A percentile compares a stretch with the other conserved stretches of the same genome.
Conservation (phyloP, 2,888 invertebrate species). For the Heliconius charithonia region DNA sequence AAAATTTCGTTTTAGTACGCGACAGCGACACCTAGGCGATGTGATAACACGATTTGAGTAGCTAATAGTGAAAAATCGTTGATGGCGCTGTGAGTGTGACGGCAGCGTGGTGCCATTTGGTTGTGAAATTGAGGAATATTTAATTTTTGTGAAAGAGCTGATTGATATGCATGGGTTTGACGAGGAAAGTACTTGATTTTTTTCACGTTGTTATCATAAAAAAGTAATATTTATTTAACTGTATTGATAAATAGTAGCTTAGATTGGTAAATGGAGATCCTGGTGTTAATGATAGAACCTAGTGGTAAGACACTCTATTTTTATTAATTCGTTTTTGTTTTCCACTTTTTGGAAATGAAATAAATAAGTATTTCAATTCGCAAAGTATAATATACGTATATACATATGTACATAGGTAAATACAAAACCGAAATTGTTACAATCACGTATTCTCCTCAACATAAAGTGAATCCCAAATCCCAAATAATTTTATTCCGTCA, state of each 20-base stretch:
- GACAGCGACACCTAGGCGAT: slow-evolving; percentile 14
- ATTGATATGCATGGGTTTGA: background rate
- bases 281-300: too few relatives aligned
- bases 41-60: slow-evolving; percentile 5
- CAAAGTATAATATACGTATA: too few relatives aligned
- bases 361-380: too few relatives aligned
- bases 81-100: slow-evolving; percentile 3
- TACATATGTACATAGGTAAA: too few relatives aligned
- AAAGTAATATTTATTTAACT: background rate
- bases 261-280: too few relatives aligned
- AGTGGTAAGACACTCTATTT: too few relatives aligned
- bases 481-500: background rate
- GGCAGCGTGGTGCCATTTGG: background rate
- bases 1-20: slow-evolving; percentile 26
- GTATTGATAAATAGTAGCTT: too few relatives aligned
- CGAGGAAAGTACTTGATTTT: background rate
- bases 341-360: too few relatives aligned
- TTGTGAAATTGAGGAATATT: slow-evolving; percentile 2
- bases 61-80: slow-evolving; percentile 15
- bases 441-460: background rate
- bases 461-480: background rate
- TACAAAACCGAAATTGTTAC: background rate
- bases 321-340: too few relatives aligned
- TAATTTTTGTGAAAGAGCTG: background rate
- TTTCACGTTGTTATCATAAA: background rate